Evolutionary conservation across 2,888 invertebrate genomes (phyloP).

Genomic region (Tolmerus cingulatus): DNA sequence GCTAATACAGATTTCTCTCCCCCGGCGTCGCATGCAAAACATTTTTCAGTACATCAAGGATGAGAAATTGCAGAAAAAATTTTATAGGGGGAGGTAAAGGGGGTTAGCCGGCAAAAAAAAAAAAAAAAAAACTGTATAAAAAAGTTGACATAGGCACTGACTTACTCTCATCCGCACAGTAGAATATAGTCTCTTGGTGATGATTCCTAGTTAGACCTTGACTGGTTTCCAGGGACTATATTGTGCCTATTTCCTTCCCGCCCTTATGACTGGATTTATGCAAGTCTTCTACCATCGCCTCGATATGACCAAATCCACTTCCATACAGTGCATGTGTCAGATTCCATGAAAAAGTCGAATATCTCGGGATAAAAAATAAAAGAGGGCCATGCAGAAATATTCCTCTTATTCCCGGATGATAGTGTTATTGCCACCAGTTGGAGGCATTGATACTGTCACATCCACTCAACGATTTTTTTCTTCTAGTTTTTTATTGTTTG

Average conservation of each 20-base stretch:
- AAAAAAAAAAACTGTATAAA: neutral
- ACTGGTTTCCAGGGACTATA: conserved; percentile 10
- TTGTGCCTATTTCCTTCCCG: conserved; percentile 33
- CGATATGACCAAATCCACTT: conserved; percentile 31
- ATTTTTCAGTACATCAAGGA: conserved; percentile 30
- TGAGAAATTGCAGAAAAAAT: conserved; percentile 38
- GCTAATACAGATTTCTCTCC: conserved; percentile 37
- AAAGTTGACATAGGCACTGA: conserved; percentile 1
- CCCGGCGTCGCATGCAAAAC: conserved; percentile 24
- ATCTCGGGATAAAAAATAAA: conserved; percentile 9
- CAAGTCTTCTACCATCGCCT: conserved; percentile 10
- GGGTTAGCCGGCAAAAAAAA: neutral
- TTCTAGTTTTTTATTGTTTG: conserved; percentile 48
- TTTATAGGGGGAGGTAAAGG: neutral
- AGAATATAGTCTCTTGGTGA: conserved; percentile 30
- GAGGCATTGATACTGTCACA: conserved; percentile 36
- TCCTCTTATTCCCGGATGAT: conserved; percentile 37
- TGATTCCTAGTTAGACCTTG: conserved; percentile 31
- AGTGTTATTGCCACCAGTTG: conserved; percentile 36
- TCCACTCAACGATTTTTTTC: conserved; percentile 34
- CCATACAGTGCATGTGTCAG: conserved; percentile 32
- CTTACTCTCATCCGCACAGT: neutral
- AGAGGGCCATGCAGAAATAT: neutral
- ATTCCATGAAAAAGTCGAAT: conserved; percentile 32
- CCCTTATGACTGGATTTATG: neutral